Percentiles rank a stretch among this genome's conserved stretches.
These are phyloP conservation scores for Agriopis marginaria DNA, from an alignment of 2,888 invertebrate genomes.

Conservation along the genomic window DNA sequence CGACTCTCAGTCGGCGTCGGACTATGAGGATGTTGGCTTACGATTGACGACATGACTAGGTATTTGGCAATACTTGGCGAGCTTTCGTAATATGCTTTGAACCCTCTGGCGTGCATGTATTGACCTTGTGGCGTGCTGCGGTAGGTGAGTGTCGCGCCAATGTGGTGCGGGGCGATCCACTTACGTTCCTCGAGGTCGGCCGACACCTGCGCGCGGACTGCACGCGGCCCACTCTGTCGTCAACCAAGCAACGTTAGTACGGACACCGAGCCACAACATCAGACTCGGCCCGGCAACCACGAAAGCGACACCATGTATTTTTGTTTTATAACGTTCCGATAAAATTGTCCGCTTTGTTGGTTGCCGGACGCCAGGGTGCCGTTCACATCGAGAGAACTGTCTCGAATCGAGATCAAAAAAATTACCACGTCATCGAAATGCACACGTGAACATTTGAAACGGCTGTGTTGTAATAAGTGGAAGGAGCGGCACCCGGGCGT, in stretches of 20 bases:
- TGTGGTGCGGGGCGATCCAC: constrained; percentile 90
- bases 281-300: constrained; percentile 3
- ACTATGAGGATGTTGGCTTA: neutral
- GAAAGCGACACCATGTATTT: constrained; percentile 1
- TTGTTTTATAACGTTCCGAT: neutral
- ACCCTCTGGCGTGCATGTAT: constrained; percentile 70
- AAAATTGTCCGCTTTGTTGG: neutral
- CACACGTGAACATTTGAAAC: neutral
- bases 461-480: too few species aligned
- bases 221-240: constrained; percentile 86
- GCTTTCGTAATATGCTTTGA: constrained; percentile 29
- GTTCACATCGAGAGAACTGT: constrained; percentile 11
- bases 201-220: constrained; percentile 90
- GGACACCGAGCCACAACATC: constrained; percentile 5
- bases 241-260: constrained; percentile 40
- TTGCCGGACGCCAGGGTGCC: constrained; percentile 12
- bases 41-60: constrained; percentile 5
- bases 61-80: neutral
- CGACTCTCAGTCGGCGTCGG: neutral
- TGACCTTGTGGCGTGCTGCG: constrained; percentile 91
- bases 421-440: neutral
- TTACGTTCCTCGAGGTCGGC: constrained; percentile 92
- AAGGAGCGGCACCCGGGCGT: neutral
- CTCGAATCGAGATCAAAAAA: neutral
- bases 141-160: constrained; percentile 92